Conservation (phyloP, 1,140 invertebrate species). For the Bactericera cockerelli region DNA sequence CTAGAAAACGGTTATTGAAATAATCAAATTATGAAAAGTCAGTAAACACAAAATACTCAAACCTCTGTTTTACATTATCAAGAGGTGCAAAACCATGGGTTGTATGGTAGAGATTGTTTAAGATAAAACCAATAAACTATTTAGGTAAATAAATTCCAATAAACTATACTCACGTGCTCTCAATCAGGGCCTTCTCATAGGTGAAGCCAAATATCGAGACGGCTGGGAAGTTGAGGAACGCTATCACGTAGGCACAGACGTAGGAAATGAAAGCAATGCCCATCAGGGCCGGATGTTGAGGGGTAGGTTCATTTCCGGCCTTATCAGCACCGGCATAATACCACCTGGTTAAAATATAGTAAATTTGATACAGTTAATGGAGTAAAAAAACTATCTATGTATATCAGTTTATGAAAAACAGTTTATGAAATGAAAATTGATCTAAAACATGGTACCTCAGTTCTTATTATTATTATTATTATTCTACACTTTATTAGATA, state of each 20-base stretch:
- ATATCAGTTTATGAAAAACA: neutral
- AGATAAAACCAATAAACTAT: neutral
- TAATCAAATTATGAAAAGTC: too few relatives aligned
- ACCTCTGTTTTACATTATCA: too few relatives aligned
- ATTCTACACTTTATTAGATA: too few relatives aligned
- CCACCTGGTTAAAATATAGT: conserved; percentile 45
- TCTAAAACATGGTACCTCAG: neutral
- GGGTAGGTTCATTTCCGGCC: conserved; percentile 50
- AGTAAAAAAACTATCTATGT: too few relatives aligned
- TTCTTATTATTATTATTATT: too few relatives aligned
- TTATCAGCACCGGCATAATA: conserved; percentile 70
- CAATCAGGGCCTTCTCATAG: neutral
- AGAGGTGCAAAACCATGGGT: neutral
- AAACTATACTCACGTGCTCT: neutral
- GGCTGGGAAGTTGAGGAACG: neutral
- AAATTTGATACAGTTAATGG: too few relatives aligned
- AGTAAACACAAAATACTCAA: too few relatives aligned
- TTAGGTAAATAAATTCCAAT: neutral
- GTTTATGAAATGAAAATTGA: neutral
- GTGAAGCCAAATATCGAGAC: neutral
- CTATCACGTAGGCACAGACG: neutral
- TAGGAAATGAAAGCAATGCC: neutral
- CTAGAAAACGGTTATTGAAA: too few relatives aligned
- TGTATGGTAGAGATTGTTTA: too few relatives aligned
- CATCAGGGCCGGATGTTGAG: conserved; percentile 60